Conservation (phyloP, 2,888 invertebrate species). For the Drosophila incognita region DNA sequence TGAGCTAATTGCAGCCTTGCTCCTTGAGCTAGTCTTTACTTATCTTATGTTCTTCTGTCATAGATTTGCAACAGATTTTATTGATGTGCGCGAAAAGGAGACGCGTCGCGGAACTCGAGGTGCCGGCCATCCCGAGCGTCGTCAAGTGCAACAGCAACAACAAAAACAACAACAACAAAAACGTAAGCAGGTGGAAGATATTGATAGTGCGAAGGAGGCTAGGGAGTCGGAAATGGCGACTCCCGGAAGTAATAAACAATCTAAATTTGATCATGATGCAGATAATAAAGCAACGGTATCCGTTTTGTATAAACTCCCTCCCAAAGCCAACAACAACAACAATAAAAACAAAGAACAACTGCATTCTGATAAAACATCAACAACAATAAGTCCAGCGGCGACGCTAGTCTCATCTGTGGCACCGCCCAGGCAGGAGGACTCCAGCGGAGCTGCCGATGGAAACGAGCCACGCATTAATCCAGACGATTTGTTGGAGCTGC, state of each 20-base stretch:
- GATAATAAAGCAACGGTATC: conserved; percentile 25
- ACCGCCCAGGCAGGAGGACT: conserved; percentile 55
- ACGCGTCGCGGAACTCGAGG: conserved; percentile 93
- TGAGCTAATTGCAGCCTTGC: too few relatives aligned
- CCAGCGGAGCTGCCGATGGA: conserved; percentile 40
- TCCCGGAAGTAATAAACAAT: neutral
- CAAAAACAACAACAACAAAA: conserved; percentile 45
- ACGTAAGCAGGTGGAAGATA: conserved; percentile 69
- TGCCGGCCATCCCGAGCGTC: conserved; percentile 76
- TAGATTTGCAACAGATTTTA: conserved; percentile 96
- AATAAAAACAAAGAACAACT: conserved; percentile 22
- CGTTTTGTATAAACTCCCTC: conserved; percentile 15
- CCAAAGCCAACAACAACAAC: conserved; percentile 17
- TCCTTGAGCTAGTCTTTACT: neutral
- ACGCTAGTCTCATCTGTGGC: conserved; percentile 55
- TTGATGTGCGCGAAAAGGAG: conserved; percentile 96
- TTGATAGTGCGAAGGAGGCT: conserved; percentile 60
- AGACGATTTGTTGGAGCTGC: conserved; percentile 84
- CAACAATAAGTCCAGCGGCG: conserved; percentile 30
- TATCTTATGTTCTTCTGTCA: neutral
- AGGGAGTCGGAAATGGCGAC: conserved; percentile 29
- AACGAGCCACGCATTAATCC: conserved; percentile 76
- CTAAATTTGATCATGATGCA: conserved; percentile 9
- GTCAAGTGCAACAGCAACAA: conserved; percentile 27
- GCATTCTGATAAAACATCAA: conserved; percentile 23